Base-by-base conservation (phyloP, 1,140 invertebrate species). In the Homarus americanus region DNA sequence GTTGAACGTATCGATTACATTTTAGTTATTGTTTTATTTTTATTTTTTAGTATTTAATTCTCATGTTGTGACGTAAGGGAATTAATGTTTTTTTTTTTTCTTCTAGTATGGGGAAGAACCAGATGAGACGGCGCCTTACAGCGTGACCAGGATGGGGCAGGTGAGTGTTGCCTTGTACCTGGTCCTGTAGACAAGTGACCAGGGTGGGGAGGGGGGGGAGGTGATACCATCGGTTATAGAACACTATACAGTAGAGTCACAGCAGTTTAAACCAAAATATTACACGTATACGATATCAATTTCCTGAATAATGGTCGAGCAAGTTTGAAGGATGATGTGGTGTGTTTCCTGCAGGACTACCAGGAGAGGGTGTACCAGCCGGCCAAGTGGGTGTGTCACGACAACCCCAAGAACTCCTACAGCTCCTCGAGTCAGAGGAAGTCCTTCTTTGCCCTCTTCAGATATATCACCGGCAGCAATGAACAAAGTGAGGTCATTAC, bases 301-400 rank as follows among this genome's bases (percentile, higher is more conserved):
- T 20, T 20, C 3, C 12, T 63, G 4, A 20, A 4, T 63, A 63
- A 20, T 3, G 24, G 3, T 24, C 20, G 4, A 63, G 24, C 20
- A 20, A 63, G 12, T 24, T 63, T 20, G 4, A 32, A 28, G 9
- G 10, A 69, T 1, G 63, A 28, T 12, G 1, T 10, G 24, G 2
- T 69, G 2, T 32, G 12, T 28, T 41, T 32, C 28, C 15, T 66
- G 28, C 66, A 84, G 82, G 17, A 28, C 0, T 72, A 73, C 20
- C 63, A 84, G 66, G 82, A 72, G 66, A 40, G 82, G 38, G 7
- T 41, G 28, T 72, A 69, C 24, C 63, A 10, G 0, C 36, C 63
- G 15, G 10, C 82, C 20, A 83, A 69, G 38, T 83, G 80, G 80
- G 80, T 66, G 12, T 84, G 82, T 34, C 58, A 72, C 40, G 20